A percentile compares a stretch with the other conserved stretches of the same genome.
Evolutionary conservation across 2,113 vertebrate genomes (phyloP).

Genomic region (Caranx ignobilis): DNA sequence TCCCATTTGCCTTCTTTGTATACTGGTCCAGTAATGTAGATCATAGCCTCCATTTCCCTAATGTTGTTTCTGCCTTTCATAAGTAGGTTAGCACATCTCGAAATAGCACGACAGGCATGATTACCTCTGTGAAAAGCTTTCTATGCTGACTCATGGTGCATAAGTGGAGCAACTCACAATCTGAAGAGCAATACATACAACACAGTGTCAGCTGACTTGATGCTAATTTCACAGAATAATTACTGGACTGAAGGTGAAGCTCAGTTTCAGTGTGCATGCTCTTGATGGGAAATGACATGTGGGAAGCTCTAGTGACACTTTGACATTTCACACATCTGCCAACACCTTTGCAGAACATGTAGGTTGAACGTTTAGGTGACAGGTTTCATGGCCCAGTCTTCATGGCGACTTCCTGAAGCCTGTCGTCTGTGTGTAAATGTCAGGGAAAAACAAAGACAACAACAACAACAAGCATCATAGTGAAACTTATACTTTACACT

Average conservation of each 20-base stretch:
- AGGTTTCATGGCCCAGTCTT: background rate
- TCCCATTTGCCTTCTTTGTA: background rate
- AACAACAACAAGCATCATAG: no score
- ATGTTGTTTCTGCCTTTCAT: background rate
- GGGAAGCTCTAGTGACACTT: background rate
- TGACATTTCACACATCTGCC: background rate
- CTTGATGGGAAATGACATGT: no score
- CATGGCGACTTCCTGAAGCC: no score
- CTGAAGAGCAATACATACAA: background rate
- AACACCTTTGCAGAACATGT: background rate
- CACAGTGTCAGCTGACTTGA: no score
- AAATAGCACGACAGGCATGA: background rate
- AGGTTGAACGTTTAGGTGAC: background rate
- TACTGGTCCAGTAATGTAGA: no score
- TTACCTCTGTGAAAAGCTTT: background rate
- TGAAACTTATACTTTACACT: no score
- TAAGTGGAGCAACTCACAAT: background rate
- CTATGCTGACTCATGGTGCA: background rate
- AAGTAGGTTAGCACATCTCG: conserved; percentile 19
- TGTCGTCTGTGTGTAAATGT: no score
- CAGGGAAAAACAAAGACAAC: no score
- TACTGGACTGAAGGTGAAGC: no score
- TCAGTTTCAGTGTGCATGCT: no score
- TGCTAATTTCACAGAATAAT: no score
- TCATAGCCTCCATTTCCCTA: no score